phyloP scores from a whole-genome alignment of 2,113 vertebrate species.

The Chrysemys picta region DNA sequence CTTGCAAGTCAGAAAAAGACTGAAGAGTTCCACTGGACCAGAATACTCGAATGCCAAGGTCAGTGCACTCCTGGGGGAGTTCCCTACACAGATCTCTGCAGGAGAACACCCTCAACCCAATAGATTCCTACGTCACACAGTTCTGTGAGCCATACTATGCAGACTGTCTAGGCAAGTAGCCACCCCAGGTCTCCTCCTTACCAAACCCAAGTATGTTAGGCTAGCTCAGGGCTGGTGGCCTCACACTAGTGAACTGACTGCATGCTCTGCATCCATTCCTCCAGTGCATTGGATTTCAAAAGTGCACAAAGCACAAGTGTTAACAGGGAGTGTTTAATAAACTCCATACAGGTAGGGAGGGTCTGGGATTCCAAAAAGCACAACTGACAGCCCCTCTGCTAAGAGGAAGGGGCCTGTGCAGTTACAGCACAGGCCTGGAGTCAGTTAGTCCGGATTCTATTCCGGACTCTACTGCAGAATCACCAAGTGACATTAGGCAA shows the following conservation, averaged over 20 bases:
- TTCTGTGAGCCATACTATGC: background rate
- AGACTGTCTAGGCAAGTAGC: background rate
- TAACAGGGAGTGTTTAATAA: background rate
- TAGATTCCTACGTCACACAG: background rate
- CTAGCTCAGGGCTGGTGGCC: background rate
- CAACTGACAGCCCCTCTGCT: too few relatives aligned
- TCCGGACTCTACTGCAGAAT: background rate
- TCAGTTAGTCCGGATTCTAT: background rate
- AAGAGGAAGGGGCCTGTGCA: background rate
- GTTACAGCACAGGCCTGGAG: rapidly evolving
- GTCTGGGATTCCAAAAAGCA: background rate
- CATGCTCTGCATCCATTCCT: background rate
- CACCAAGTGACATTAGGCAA: background rate
- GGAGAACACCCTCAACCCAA: background rate
- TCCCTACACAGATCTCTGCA: background rate
- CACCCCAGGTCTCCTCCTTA: too few relatives aligned
- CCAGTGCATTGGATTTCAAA: background rate
- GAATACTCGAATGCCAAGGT: background rate
- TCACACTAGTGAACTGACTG: background rate
- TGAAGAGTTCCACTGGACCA: background rate
- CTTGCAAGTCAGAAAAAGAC: background rate
- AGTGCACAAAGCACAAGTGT: background rate
- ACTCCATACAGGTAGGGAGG: background rate
- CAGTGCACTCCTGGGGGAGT: background rate
- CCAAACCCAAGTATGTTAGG: background rate